These are phyloP conservation scores for Paradoxurus hermaphroditus DNA, from an alignment of 2,113 vertebrate genomes.

Conservation along the genomic window DNA sequence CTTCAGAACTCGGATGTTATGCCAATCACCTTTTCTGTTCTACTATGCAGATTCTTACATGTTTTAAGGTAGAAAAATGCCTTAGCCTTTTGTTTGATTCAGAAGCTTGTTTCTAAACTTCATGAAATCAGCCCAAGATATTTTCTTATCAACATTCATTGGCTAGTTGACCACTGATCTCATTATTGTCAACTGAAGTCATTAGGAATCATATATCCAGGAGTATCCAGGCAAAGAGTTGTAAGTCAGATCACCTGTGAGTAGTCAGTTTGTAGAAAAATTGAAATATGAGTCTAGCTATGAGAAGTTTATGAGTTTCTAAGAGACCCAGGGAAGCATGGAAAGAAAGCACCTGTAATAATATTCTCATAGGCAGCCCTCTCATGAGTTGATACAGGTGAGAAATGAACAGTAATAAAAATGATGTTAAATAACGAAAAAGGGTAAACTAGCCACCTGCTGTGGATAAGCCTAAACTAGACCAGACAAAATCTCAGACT, in stretches of 20 bases:
- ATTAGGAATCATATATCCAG: neutral
- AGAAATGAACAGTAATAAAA: slow-evolving; percentile 14
- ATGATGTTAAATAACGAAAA: neutral
- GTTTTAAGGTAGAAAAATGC: neutral
- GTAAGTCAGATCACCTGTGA: neutral
- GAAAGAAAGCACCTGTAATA: neutral
- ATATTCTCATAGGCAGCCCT: neutral
- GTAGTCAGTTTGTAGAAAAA: slow-evolving; percentile 32
- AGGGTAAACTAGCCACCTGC: neutral
- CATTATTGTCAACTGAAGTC: neutral
- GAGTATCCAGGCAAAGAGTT: neutral
- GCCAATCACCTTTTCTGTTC: neutral
- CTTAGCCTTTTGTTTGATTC: neutral
- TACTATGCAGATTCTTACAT: neutral
- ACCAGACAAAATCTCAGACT: neutral
- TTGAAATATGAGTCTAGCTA: neutral
- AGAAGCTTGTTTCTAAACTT: neutral
- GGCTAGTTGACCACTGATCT: neutral
- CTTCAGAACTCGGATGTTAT: neutral
- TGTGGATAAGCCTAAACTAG: neutral
- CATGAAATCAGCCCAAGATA: neutral
- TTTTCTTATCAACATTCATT: neutral
- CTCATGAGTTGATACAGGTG: neutral
- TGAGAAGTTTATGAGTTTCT: neutral
- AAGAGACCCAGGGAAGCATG: neutral